A percentile compares a stretch with the other conserved stretches of the same genome.
Evolutionary conservation across 1,140 invertebrate species (phyloP).

Genomic region (Drosophila burlai): DNA sequence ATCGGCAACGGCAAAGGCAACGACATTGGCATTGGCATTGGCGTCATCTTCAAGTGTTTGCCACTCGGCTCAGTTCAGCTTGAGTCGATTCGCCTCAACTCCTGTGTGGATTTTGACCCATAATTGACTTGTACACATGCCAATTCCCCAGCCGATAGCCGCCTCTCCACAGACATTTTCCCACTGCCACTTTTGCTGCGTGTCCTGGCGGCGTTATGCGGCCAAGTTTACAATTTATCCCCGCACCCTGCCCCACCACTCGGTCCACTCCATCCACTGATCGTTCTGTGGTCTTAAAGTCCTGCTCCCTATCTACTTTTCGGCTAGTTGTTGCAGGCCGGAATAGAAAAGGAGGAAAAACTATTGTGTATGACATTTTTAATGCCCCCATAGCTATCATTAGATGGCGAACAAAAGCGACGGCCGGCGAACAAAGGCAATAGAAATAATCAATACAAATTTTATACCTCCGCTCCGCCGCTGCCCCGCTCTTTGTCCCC

Average conservation of each 20-base stretch:
- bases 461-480: conserved; percentile 48
- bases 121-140: conserved; percentile 82
- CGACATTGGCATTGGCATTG: conserved; percentile 36
- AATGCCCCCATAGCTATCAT: conserved; percentile 82
- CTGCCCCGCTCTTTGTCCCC: conserved; percentile 1
- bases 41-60: conserved; percentile 68
- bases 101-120: conserved; percentile 81
- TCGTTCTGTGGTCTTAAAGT: conserved; percentile 32
- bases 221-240: conserved; percentile 55
- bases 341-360: conserved; percentile 2
- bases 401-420: conserved; percentile 76
- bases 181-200: conserved; percentile 44
- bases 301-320: conserved; percentile 17
- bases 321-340: conserved; percentile 14
- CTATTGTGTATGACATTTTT: conserved; percentile 73
- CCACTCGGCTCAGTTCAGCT: conserved; percentile 23
- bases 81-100: conserved; percentile 46
- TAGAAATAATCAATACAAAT: conserved; percentile 84
- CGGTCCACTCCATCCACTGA: background rate
- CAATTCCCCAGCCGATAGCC: conserved; percentile 64
- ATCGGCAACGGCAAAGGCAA: background rate
- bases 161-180: conserved; percentile 2
- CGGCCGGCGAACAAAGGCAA: conserved; percentile 75
- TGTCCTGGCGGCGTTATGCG: conserved; percentile 60
- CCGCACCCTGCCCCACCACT: too few relatives aligned